phyloP scores from a whole-genome alignment of 2,797 vertebrate species.

The Pseudomugil gertrudae region DNA sequence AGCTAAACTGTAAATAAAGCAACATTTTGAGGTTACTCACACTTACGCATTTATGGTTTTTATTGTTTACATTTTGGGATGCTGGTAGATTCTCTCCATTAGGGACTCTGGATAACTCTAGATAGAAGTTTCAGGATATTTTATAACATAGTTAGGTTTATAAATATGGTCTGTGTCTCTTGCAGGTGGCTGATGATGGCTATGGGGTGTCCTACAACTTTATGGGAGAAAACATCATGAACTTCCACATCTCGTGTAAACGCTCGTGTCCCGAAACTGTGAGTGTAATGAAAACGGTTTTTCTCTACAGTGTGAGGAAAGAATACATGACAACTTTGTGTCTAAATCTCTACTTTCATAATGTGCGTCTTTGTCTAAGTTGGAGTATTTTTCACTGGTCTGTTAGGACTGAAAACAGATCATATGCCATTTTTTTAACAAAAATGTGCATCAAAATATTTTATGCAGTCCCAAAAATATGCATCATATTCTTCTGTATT shows the following conservation, averaged over 20 bases:
- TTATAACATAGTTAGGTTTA: neutral
- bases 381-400: neutral
- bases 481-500: neutral
- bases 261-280: conserved; percentile 89
- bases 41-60: neutral
- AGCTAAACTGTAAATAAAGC: neutral
- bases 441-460: too few relatives aligned
- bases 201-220: conserved; percentile 91
- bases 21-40: neutral
- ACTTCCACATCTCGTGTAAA: conserved; percentile 92
- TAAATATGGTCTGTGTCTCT: conserved; percentile 13
- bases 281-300: conserved; percentile 35
- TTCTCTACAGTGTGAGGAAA: neutral
- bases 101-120: too few relatives aligned
- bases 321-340: neutral
- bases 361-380: neutral
- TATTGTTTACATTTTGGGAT: neutral
- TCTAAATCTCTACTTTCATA: neutral
- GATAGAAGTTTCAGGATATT: neutral
- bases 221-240: conserved; percentile 84
- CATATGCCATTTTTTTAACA: neutral
- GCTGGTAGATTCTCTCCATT: neutral
- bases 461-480: neutral
- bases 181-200: conserved; percentile 90
- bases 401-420: neutral